phyloP scores from a whole-genome alignment of 2,888 invertebrate genomes.

The Allophyes oxyacanthae region DNA sequence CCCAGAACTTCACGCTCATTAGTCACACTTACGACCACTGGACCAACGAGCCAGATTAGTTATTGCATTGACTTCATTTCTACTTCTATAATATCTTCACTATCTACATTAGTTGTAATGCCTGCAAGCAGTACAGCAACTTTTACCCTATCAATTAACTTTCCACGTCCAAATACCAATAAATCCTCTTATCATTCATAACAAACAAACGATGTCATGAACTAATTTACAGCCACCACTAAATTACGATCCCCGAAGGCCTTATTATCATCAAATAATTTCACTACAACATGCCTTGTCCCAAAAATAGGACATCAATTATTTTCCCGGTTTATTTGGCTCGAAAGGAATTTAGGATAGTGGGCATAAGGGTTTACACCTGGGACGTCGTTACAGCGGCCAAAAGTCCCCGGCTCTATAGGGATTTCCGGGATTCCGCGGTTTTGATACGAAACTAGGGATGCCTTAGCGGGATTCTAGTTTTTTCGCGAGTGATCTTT shows the following conservation, averaged over 20 bases:
- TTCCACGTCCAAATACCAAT: slow-evolving; percentile 25
- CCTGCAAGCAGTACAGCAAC: neutral
- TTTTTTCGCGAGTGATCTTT: slow-evolving; percentile 42
- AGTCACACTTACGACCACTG: too few relatives aligned
- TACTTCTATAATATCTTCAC: too few relatives aligned
- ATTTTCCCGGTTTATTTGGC: slow-evolving; percentile 56
- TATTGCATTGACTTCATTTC: too few relatives aligned
- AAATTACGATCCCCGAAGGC: slow-evolving; percentile 42
- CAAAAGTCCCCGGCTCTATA: slow-evolving; percentile 49
- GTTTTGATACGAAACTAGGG: slow-evolving; percentile 56
- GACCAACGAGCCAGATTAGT: too few relatives aligned
- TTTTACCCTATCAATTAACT: slow-evolving; percentile 18
- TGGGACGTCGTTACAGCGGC: slow-evolving; percentile 58
- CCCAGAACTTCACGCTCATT: too few relatives aligned
- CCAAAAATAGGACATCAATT: slow-evolving; percentile 56
- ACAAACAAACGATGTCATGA: slow-evolving; percentile 28
- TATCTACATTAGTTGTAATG: neutral
- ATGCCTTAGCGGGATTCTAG: slow-evolving; percentile 32
- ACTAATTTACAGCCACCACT: slow-evolving; percentile 41
- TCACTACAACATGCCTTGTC: slow-evolving; percentile 22
- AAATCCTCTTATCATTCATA: slow-evolving; percentile 45
- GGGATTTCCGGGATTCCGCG: slow-evolving; percentile 54
- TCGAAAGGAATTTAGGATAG: slow-evolving; percentile 47
- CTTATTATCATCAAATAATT: slow-evolving; percentile 39
- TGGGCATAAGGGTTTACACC: slow-evolving; percentile 58